Conservation (phyloP, 2,113 vertebrate genomes). For the Picathartes gymnocephalus region DNA sequence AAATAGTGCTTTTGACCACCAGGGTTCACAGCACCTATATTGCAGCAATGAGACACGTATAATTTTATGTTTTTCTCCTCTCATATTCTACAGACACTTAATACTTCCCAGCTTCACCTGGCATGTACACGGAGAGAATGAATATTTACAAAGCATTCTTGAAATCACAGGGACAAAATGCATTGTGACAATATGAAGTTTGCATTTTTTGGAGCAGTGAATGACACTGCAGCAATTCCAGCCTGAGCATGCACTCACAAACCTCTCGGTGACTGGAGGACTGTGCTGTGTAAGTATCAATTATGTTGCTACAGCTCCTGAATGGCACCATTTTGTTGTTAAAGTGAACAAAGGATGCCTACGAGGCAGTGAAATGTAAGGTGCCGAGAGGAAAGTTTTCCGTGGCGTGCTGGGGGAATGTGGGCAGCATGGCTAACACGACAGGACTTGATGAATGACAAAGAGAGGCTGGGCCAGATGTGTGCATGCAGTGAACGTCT, state of each 20-base stretch:
- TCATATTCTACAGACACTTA: neutral
- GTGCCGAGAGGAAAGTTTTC: constrained; percentile 63
- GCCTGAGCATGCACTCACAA: neutral
- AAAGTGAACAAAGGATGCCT: constrained; percentile 2
- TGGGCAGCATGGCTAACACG: neutral
- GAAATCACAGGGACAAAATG: neutral
- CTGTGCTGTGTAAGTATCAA: neutral
- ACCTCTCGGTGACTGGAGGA: neutral
- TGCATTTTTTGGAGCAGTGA: neutral
- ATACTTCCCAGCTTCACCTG: neutral
- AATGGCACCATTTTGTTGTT: constrained; percentile 40
- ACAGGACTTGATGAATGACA: constrained; percentile 34
- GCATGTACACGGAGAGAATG: neutral
- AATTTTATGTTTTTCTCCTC: neutral
- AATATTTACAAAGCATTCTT: neutral
- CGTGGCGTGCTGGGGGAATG: neutral
- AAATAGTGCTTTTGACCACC: neutral
- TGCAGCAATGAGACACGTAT: neutral
- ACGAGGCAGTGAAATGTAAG: constrained; percentile 10
- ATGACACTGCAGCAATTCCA: neutral
- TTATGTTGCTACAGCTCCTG: neutral
- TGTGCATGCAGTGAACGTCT: neutral
- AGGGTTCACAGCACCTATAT: neutral
- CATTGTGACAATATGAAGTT: neutral
- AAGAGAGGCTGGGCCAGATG: constrained; percentile 39